These are phyloP conservation scores for Homarus americanus DNA, from an alignment of 1,140 invertebrate genomes.

Conservation along the genomic window DNA sequence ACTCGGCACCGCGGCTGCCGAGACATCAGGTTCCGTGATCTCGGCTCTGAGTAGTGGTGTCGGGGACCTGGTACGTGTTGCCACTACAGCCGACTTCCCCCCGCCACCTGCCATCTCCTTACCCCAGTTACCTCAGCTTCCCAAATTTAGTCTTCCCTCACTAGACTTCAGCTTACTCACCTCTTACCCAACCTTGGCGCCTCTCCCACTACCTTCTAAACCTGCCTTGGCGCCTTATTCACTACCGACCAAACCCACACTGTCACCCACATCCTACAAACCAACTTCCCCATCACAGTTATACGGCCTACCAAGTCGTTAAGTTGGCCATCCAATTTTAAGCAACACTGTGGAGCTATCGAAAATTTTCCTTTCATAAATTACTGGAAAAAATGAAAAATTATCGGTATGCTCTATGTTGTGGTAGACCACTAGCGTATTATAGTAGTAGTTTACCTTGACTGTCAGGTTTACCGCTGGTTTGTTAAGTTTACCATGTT, in stretches of 20 bases:
- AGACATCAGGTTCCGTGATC: slow-evolving; percentile 60
- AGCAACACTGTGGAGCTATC: no score
- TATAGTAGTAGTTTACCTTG: no score
- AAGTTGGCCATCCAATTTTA: no score
- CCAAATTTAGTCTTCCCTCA: slow-evolving; percentile 3
- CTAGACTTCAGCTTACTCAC: slow-evolving; percentile 30
- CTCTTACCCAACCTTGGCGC: background rate
- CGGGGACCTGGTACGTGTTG: slow-evolving; percentile 63
- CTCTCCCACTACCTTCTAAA: slow-evolving; percentile 28
- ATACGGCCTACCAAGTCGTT: background rate
- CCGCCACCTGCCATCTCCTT: slow-evolving; percentile 62
- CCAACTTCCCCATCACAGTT: slow-evolving; percentile 4
- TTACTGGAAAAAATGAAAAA: no score
- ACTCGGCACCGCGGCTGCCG: slow-evolving; percentile 63
- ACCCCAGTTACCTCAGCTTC: slow-evolving; percentile 48
- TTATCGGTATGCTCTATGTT: no score
- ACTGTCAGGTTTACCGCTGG: no score
- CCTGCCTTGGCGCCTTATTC: background rate
- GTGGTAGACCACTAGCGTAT: no score
- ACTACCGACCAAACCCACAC: background rate
- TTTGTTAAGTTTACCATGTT: no score
- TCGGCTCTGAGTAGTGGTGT: slow-evolving; percentile 62
- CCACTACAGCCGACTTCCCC: slow-evolving; percentile 56
- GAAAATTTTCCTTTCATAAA: no score
- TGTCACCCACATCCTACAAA: background rate